Evolutionary conservation across 2,888 invertebrate species (phyloP), one percentile per base, ranked within the genome.

Genomic region (Crioceris asparagi): DNA sequence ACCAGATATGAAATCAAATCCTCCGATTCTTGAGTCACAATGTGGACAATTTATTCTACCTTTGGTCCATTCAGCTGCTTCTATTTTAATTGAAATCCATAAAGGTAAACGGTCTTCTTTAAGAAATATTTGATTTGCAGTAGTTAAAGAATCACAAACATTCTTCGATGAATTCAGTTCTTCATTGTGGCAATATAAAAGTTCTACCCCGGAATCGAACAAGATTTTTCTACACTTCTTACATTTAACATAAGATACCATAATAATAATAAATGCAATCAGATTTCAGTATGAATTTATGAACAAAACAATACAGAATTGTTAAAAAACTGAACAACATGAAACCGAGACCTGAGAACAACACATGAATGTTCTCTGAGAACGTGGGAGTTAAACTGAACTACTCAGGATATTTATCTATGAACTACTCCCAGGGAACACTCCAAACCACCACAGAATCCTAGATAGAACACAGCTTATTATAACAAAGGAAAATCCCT

Each of bases 1-100:
- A 17, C 78, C 76, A 2, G 75, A 70, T 17, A 78, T 62, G 61
- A 74, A 80, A 60, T 80, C 76, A 57, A 79, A 80, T 4, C 74
- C 71, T 6, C 80, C 81, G 18, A 80, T 65, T 61, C 75, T 68
- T 23, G 66, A 66, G 29, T 69, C 64, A 59, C 81, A 81, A 42
- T 69, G 64, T 39, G 64, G 68, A 60, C 81, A 81, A 42, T 71
- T 67, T 18, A 80, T 54, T 62, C 76, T 76, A n/a, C 79, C 79
- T 57, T 74, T 78, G 1, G 71, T 71, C 79, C 79, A 80, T 33
- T 71, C 62, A 44, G 72, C 70, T 38, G 64, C 60, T 53, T 73
- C 70, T 26, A 79, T 57, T 53, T 62, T 66, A 17, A 47, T 37
- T 40, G 56, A 64, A 37, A 78, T 69, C 78, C 78, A 79, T 11